Conservation (phyloP, 2,113 vertebrate genomes). For the Panurus biarmicus region DNA sequence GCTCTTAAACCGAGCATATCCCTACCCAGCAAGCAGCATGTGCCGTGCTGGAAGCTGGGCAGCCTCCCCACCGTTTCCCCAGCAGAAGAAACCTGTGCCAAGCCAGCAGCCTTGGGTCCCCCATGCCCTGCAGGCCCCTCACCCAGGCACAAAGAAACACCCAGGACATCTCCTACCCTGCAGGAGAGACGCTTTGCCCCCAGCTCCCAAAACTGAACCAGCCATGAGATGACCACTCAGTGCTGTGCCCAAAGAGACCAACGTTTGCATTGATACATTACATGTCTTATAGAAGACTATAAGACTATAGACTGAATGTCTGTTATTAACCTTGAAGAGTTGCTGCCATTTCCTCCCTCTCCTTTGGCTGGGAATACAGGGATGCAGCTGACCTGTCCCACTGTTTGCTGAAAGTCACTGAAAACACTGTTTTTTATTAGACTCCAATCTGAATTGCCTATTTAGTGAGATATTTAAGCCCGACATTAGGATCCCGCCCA, state of each 20-base stretch:
- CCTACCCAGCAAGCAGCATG: neutral
- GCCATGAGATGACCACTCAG: neutral
- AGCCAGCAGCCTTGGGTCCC: neutral
- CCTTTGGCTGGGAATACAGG: neutral
- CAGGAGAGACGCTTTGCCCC: neutral
- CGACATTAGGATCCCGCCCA: accelerated
- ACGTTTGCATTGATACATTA: neutral
- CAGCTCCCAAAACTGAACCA: neutral
- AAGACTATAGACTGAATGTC: too few species aligned
- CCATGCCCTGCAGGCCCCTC: neutral
- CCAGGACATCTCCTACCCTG: too few species aligned
- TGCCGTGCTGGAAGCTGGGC: accelerated
- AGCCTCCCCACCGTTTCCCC: accelerated
- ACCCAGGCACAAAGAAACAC: accelerated
- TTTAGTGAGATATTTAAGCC: neutral
- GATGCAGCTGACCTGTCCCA: neutral
- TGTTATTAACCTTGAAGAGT: neutral
- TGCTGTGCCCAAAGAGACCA: neutral
- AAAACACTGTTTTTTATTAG: neutral
- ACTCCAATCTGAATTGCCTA: neutral
- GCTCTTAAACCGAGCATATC: neutral
- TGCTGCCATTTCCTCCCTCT: neutral
- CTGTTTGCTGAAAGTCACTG: neutral
- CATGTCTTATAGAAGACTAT: neutral
- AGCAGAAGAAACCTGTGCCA: neutral